Evolutionary conservation across 2,797 vertebrate genomes (phyloP).

Genomic region (Pempheris klunzingeri): DNA sequence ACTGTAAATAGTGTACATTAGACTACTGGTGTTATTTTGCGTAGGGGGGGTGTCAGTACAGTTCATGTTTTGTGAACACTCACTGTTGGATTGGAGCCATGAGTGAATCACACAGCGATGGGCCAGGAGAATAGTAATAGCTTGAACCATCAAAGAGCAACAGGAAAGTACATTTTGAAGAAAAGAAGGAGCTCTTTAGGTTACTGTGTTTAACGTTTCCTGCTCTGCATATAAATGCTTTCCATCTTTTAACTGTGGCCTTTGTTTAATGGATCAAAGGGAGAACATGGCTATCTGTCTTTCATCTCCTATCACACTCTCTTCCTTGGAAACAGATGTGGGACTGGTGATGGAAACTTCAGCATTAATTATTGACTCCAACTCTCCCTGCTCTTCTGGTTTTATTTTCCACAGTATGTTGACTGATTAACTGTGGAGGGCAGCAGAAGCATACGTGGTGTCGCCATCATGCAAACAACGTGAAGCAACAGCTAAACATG

Average conservation of each 20-base stretch:
- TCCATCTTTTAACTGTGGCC: conserved; percentile 27
- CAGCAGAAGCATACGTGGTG: conserved; percentile 28
- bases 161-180: neutral
- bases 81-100: conserved; percentile 15
- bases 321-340: conserved; percentile 48
- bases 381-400: neutral
- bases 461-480: conserved; percentile 38
- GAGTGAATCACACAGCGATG: conserved; percentile 9
- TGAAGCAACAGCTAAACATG: conserved; percentile 13
- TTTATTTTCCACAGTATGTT: neutral
- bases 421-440: conserved; percentile 42
- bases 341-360: conserved; percentile 33
- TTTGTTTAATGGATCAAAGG: conserved; percentile 44
- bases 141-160: neutral
- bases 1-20: conserved; percentile 47
- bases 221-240: conserved; percentile 33
- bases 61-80: conserved; percentile 23
- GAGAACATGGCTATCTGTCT: conserved; percentile 33
- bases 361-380: conserved; percentile 67
- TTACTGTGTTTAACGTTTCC: conserved; percentile 15
- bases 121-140: neutral
- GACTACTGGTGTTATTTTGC: conserved; percentile 12
- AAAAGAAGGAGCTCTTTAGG: neutral
- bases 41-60: neutral
- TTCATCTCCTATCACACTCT: conserved; percentile 46